Evolutionary conservation across 1,140 invertebrate species (phyloP), one percentile per base, ranked within the genome.

Genomic region (Chelonus insularis): DNA sequence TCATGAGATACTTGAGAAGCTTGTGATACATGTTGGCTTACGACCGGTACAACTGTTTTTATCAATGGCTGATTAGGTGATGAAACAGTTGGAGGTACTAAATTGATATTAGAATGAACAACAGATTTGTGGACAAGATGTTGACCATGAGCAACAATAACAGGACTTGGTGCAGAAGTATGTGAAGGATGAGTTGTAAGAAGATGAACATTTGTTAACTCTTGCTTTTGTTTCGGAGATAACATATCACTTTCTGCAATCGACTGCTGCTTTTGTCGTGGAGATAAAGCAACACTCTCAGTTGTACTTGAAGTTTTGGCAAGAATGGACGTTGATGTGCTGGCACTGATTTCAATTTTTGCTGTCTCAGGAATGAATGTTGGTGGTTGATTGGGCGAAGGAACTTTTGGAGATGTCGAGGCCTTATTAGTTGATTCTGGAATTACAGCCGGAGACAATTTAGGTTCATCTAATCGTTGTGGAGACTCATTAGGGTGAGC

Each of bases 121-220:
- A 78, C 51, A 0, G 75, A 67, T 14, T 79, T 74, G 23, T 79
- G 77, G 3, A 69, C 57, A 16, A 75, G 72, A 8, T 70, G 21
- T 20, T 78, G 78, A 20, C 75, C 71, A 36, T 80, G 78, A 11
- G 80, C 68, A 0, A 84, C 81, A 62, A 84, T 84, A 2, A 85
- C 82, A 1, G 83, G 84, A 70, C 81, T 85, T 1, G 81, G 80
- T 3, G 81, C 82, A 0, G 82, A 82, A 11, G 76, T 70, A 8
- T 72, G 67, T 5, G 77, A 69, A 12, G 79, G 59, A 16, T 79
- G 78, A 1, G 75, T 75, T 0, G 76, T 76, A 4, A 81, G 39
- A 4, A 80, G 54, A 43, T 80, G 77, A 23, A 73, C 62, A 57
- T 62, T 76, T 4, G 69, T 58, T 1, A 75, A 6, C 6, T 80